Evolutionary conservation across 2,888 invertebrate species (phyloP).

Genomic region (Cerceris ruficornis): DNA sequence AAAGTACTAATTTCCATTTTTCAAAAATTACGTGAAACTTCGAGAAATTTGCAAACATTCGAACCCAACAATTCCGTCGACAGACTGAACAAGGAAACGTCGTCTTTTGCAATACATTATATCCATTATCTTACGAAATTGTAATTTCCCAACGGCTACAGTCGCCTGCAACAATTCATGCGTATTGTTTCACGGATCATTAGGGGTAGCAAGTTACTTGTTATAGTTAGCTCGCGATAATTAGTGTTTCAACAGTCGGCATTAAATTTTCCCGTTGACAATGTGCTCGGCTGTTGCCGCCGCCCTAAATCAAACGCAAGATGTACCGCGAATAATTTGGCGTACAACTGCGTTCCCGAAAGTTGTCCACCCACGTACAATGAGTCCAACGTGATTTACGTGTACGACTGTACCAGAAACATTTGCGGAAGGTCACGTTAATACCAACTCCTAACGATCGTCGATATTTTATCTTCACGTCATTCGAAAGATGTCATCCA

Average conservation of each 20-base stretch:
- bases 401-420: slow-evolving; percentile 14
- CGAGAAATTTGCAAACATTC: too few relatives aligned
- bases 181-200: slow-evolving; percentile 40
- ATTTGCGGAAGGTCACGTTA: slow-evolving; percentile 22
- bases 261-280: slow-evolving; percentile 50
- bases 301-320: slow-evolving; percentile 56
- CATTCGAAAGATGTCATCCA: slow-evolving; percentile 30
- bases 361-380: slow-evolving; percentile 40
- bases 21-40: too few relatives aligned
- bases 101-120: too few relatives aligned
- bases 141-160: background rate
- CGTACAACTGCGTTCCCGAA: slow-evolving; percentile 44
- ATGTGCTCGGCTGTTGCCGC: slow-evolving; percentile 42
- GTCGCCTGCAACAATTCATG: background rate
- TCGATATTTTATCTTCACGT: slow-evolving; percentile 24
- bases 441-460: slow-evolving; percentile 12
- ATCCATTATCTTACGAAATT: background rate
- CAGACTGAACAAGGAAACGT: too few relatives aligned
- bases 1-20: too few relatives aligned
- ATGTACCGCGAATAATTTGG: slow-evolving; percentile 56
- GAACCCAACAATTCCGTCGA: too few relatives aligned
- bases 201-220: slow-evolving; percentile 46
- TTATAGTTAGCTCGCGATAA: slow-evolving; percentile 48
- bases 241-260: slow-evolving; percentile 50
- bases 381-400: slow-evolving; percentile 51